Percentiles rank a stretch among this genome's conserved stretches.
These are phyloP conservation scores for Notodonta ziczac DNA, from an alignment of 2,888 invertebrate genomes.

Conservation along the genomic window DNA sequence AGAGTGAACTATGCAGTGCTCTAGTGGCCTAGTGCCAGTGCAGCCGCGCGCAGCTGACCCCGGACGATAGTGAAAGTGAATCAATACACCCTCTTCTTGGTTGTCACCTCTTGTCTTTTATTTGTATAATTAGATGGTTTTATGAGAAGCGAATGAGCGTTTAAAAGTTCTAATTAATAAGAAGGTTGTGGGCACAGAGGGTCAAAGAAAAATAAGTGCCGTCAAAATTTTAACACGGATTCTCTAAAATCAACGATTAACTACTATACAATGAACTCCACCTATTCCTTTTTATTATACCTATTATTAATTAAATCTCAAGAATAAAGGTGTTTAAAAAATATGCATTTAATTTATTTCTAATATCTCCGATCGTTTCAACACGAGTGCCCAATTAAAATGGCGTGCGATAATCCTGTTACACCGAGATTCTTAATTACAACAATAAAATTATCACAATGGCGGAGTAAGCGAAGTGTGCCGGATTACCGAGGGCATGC, in stretches of 20 bases:
- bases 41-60: constrained; percentile 83
- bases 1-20: constrained; percentile 70
- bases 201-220: too few relatives aligned
- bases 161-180: too few relatives aligned
- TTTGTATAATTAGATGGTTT: constrained; percentile 33
- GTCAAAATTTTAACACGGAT: too few relatives aligned
- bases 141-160: too few relatives aligned
- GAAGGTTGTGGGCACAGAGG: too few relatives aligned
- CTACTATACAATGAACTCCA: too few relatives aligned
- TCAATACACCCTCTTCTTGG: constrained; percentile 73
- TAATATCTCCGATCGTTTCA: constrained; percentile 3
- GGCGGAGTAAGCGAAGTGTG: constrained; percentile 62
- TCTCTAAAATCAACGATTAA: too few relatives aligned
- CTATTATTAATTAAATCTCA: neutral
- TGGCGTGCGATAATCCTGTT: constrained; percentile 70
- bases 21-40: constrained; percentile 80
- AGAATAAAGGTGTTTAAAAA: neutral
- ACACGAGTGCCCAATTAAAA: constrained; percentile 55
- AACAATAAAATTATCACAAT: constrained; percentile 71
- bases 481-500: constrained; percentile 66
- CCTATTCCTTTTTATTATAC: too few relatives aligned
- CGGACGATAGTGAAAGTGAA: constrained; percentile 76
- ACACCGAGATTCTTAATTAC: constrained; percentile 70
- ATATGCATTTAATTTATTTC: neutral
- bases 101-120: constrained; percentile 55